A percentile compares a stretch with the other conserved stretches of the same genome.
These are phyloP conservation scores for Tricholaema leucomelas DNA, from an alignment of 2,113 vertebrate genomes.

Conservation along the genomic window DNA sequence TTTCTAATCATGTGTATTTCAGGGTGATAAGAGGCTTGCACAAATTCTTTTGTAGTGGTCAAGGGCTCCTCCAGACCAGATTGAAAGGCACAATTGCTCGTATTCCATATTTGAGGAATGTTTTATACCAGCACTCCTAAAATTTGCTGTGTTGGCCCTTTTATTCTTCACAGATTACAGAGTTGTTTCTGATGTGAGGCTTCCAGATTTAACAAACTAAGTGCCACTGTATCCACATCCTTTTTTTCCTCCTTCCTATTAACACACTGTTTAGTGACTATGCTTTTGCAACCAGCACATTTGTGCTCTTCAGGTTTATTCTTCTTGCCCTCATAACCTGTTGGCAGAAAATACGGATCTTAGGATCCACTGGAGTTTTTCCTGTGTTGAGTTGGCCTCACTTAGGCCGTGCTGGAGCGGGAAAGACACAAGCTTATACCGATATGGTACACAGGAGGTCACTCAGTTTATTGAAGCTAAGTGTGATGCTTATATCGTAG, in stretches of 20 bases:
- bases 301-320: neutral
- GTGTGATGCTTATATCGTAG: too few relatives aligned
- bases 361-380: too few relatives aligned
- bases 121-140: neutral
- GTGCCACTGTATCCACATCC: neutral
- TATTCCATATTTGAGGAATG: neutral
- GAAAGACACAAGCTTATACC: too few relatives aligned
- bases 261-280: neutral
- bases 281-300: neutral
- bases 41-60: conserved; percentile 18
- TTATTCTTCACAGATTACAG: neutral
- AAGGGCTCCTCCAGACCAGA: neutral
- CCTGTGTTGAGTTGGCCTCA: too few relatives aligned
- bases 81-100: neutral
- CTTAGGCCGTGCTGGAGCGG: too few relatives aligned
- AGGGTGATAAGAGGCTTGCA: neutral
- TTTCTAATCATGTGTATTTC: neutral
- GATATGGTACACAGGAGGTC: too few relatives aligned
- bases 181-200: neutral
- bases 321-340: neutral
- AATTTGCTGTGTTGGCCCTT: neutral
- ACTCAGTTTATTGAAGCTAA: too few relatives aligned
- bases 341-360: neutral
- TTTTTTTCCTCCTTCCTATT: neutral
- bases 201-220: neutral